Base-by-base conservation (phyloP, 1,140 invertebrate genomes). In the Lethrus apterus region DNA sequence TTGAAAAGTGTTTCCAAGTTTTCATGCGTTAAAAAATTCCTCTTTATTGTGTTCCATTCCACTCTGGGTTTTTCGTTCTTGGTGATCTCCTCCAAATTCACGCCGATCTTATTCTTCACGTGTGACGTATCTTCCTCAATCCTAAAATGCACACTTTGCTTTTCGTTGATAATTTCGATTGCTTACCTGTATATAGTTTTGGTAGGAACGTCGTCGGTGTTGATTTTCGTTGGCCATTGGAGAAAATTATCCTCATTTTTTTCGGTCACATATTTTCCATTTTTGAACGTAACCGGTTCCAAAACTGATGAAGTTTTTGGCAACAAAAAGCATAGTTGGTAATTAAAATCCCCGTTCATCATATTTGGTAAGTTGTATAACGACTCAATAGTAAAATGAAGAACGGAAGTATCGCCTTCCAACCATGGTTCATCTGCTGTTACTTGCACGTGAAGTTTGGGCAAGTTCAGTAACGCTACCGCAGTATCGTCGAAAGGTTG, bases 311-410 rank as follows among this genome's bases (percentile, higher is more conserved):
- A 21, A 9, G 46, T 49, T 11, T 30, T 13, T 17, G 60, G 56
- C 1, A 62, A 21, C 17, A 49, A 44, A 17, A 43, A 15, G 30
- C 58, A 55, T 11, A 58, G 35, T 24, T 40, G 48, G 32, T 49
- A 59, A 4, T 59, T 44, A 52, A 57, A 53, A 18, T 58, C 54
- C 5, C 44, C 11, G 13, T 20, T 18, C 51, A 62, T 56, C 10
- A 57, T 19, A 14, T 19, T 11, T 9, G 57, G 60, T 10, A 56
- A 24, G 44, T 59, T 59, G 31, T 48, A 62, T 46, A 60, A 56
- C 0, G 56, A 55, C 45, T 62, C 57, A 1, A 57, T 30, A 4
- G 60, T 60, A 30, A 60, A 48, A 32, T 55, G 51, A 5, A 60
- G 18, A 40, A 60, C 45, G 14, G 44, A 48, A 2, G 47, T 40